Base-by-base conservation (phyloP, 2,888 invertebrate species). In the Aproaerema taeniolella region DNA sequence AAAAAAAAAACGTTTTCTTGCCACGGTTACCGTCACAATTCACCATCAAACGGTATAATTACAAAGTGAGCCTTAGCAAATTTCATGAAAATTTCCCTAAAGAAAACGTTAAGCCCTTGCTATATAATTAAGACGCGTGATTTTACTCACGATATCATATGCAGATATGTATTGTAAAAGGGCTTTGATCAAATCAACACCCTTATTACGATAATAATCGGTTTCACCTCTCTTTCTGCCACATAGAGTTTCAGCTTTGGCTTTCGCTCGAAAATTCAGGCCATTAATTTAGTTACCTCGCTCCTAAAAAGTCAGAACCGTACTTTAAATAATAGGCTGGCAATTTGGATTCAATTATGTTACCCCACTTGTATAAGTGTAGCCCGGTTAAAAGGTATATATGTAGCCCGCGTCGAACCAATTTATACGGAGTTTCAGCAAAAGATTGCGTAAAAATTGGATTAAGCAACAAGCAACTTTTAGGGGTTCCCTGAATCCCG, bases 381-480 rank as follows among this genome's bases (percentile, higher is more conserved):
- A 39, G 32, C 33, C 20, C n/a, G 20, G 37, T 28, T 35, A 35
- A 5, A 15, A 30, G 17, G 30, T 30, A 13, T 12, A 30, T 12
- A 36, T 7, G 14, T 36, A 29, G 36, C 12, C 8, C n/a, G 15
- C 35, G 38, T 37, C 36, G 44, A 46, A 50, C 38, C 46, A 45
- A 49, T 47, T 47, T 48, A 42, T 42, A 39, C 26, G 24, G 43
- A 46, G 43, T 42, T 36, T 38, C 44, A 32, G 42, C 48, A 49
- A 55, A 58, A 58, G 55, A 59, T 60, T 56, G 53, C 45, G 49
- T 54, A 57, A 52, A 66, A 71, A 74, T 69, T 68, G 66, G 64
- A 74, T 75, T 70, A 73, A 58, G 61, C 56, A 61, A 61, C 61
- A 55, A 55, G 53, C 50, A 62, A 68, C 57, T 63, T 70, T 71